phyloP scores from a whole-genome alignment of 2,888 invertebrate species.

The Steromphala cineraria region DNA sequence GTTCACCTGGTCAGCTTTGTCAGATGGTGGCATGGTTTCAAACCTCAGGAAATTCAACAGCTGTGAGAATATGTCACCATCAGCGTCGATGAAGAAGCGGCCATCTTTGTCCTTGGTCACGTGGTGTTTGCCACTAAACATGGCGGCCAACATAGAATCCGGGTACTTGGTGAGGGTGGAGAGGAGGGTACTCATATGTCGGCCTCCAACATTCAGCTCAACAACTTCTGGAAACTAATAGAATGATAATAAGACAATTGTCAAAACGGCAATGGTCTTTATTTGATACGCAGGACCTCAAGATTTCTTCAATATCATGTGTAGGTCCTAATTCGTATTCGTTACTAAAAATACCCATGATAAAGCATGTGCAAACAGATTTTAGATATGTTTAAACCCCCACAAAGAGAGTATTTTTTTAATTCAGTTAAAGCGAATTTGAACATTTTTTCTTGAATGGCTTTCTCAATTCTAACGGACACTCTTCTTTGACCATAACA shows the following conservation, averaged over 20 bases:
- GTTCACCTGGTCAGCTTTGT: conserved; percentile 38
- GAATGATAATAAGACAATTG: not conserved
- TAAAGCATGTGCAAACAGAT: too few species aligned
- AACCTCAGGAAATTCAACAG: conserved; percentile 53
- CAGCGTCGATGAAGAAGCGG: conserved; percentile 52
- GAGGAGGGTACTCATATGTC: conserved; percentile 43
- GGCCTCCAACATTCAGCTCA: conserved; percentile 53
- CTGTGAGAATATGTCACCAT: conserved; percentile 46
- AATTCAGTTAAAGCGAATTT: too few species aligned
- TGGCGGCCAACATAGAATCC: conserved; percentile 53
- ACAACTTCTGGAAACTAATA: conserved; percentile 35
- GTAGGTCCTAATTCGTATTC: too few species aligned
- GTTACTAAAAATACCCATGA: too few species aligned
- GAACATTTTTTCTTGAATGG: too few species aligned
- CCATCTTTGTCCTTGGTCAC: conserved; percentile 46
- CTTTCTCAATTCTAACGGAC: too few species aligned
- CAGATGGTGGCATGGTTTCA: conserved; percentile 42
- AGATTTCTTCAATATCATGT: too few species aligned
- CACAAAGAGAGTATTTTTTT: too few species aligned
- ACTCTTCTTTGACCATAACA: too few species aligned
- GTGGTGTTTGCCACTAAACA: conserved; percentile 55
- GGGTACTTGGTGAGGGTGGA: conserved; percentile 49
- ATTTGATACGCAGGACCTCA: too few species aligned
- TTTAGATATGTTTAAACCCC: too few species aligned
- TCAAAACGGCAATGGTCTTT: too few species aligned